Evolutionary conservation across 53 echinoderm and acorn worm genomes (phyloP), one percentile per base, ranked within the genome.

Genomic region (Echinarachnius parma): DNA sequence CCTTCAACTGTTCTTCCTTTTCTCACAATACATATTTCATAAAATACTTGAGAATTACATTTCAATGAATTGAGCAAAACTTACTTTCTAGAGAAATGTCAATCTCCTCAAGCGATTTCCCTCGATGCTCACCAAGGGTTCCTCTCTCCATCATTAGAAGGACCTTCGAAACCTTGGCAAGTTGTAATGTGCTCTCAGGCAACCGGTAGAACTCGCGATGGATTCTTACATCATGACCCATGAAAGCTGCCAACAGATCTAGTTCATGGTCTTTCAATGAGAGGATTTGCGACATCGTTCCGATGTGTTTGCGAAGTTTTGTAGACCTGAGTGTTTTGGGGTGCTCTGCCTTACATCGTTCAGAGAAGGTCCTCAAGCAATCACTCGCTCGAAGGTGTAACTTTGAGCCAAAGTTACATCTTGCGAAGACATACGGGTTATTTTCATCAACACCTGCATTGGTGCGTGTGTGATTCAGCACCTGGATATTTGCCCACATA

Each of bases 71-170:
- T 50, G 52, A 50, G 52, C 52, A n/a, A 50, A 50, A 50, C 52
- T 13, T 50, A 50, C 52, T 50, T 50, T 50, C 52, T 50, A 50
- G 52, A 50, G 52, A 50, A 50, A 50, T 50, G 52, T 50, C 52
- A 50, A 84, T 72, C 21, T 86, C 76, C 64, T 87, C 82, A 13
- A 87, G 71, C 16, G 87, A 77, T 47, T 87, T 87, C 46, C 78
- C 87, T 62, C 71, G 37, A 34, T 53, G 59, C 23, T 67, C 46
- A 29, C 46, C 35, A 21, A 62, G 21, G 11, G 26, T 70, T 72
- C 82, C 82, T 16, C 60, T 87, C 52, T 87, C 77, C 78, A 87
- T 78, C 64, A 78, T 62, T 9, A 82, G 49, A 4, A 86, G 78
- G 9, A 87, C 8, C 54, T 87, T 82, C 19, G 82, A 71, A 1